Conservation (phyloP, 1,140 invertebrate species). For the Hyposmocoma kahamanoa region DNA sequence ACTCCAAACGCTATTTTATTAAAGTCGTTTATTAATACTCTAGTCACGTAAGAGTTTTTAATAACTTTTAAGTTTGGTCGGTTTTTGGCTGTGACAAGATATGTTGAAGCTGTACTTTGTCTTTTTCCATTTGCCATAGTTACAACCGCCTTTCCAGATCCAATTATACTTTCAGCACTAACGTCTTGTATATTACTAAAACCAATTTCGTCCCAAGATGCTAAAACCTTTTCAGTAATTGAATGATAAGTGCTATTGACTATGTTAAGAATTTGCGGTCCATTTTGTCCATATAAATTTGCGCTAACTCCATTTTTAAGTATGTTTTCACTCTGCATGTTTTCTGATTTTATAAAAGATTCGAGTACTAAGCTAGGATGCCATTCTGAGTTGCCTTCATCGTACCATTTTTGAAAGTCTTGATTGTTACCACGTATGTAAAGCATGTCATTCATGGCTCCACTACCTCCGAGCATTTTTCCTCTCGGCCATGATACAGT, state of each 20-base stretch:
- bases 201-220: conserved; percentile 87
- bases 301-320: neutral
- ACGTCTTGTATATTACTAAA: conserved; percentile 85
- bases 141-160: conserved; percentile 89
- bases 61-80: conserved; percentile 84
- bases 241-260: conserved; percentile 74
- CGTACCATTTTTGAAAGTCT: conserved; percentile 93
- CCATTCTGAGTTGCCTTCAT: conserved; percentile 89
- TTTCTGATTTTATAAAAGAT: conserved; percentile 90
- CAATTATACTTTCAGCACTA: conserved; percentile 84
- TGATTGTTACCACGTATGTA: conserved; percentile 87
- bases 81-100: conserved; percentile 81
- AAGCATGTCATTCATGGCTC: conserved; percentile 93
- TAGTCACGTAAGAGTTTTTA: conserved; percentile 82
- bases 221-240: conserved; percentile 72
- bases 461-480: conserved; percentile 90
- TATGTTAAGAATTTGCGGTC: conserved; percentile 80
- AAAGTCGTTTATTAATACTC: conserved; percentile 78
- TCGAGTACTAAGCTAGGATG: conserved; percentile 84
- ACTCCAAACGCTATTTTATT: conserved; percentile 68
- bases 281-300: conserved; percentile 76
- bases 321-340: neutral
- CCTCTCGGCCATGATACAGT: conserved; percentile 62
- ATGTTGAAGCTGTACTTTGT: conserved; percentile 90
- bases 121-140: conserved; percentile 85